Conservation (phyloP, 1,140 invertebrate genomes). For the Drosophila sucinea region DNA sequence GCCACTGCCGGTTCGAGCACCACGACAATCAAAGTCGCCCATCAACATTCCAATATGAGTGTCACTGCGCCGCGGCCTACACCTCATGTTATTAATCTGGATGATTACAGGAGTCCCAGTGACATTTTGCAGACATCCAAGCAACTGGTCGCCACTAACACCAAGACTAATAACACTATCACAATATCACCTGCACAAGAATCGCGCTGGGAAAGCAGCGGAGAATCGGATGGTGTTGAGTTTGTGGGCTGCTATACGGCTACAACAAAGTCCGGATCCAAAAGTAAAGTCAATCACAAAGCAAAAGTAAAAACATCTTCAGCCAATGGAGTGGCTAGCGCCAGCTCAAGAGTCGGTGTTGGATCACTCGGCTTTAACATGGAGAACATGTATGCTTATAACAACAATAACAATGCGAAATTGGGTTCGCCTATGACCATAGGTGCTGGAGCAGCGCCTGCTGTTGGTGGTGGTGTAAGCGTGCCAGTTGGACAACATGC, state of each 20-base stretch:
- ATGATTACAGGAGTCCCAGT: constrained; percentile 69
- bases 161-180: constrained; percentile 16
- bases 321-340: constrained; percentile 17
- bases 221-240: constrained; percentile 79
- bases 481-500: not conserved
- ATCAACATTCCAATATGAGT: constrained; percentile 59
- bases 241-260: constrained; percentile 73
- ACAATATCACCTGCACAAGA: constrained; percentile 5
- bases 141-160: constrained; percentile 61
- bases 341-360: constrained; percentile 13
- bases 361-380: constrained; percentile 47
- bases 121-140: constrained; percentile 77
- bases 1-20: not conserved
- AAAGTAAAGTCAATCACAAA: constrained; percentile 47
- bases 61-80: constrained; percentile 24
- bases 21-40: constrained; percentile 17
- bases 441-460: constrained; percentile 10
- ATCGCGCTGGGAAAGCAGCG: constrained; percentile 66
- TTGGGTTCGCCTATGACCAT: constrained; percentile 4
- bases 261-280: constrained; percentile 15
- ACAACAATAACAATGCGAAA: constrained; percentile 41
- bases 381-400: constrained; percentile 61
- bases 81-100: constrained; percentile 72
- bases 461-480: not conserved
- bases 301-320: constrained; percentile 26